These are phyloP conservation scores for Daktulosphaira vitifoliae DNA, from an alignment of 1,140 invertebrate species.

Conservation along the genomic window DNA sequence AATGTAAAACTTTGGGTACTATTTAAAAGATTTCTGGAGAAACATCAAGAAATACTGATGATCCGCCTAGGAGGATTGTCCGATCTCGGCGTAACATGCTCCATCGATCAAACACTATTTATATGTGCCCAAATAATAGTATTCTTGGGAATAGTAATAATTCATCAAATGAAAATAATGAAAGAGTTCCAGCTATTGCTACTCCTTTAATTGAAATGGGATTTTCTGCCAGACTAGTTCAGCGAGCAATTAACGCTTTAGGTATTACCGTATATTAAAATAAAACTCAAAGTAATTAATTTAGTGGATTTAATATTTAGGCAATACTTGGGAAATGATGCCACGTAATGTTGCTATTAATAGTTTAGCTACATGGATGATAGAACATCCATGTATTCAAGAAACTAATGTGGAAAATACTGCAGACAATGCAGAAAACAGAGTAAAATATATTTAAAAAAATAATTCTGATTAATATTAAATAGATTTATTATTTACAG, in stretches of 20 bases:
- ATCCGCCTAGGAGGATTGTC: slow-evolving; percentile 1
- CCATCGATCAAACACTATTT: slow-evolving; percentile 28
- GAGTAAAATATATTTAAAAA: background rate
- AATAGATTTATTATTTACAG: background rate
- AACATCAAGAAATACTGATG: slow-evolving; percentile 11
- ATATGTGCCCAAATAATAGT: slow-evolving; percentile 10
- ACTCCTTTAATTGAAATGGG: slow-evolving; percentile 57
- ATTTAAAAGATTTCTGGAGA: slow-evolving; percentile 18
- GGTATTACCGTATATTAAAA: slow-evolving; percentile 38
- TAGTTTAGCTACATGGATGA: slow-evolving; percentile 58
- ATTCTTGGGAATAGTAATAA: background rate
- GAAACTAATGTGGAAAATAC: slow-evolving; percentile 3
- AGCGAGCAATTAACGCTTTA: slow-evolving; percentile 51
- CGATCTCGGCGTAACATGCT: slow-evolving; percentile 29
- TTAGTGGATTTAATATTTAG: background rate
- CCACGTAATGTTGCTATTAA: slow-evolving; percentile 50
- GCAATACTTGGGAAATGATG: slow-evolving; percentile 45
- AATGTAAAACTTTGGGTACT: too few species aligned
- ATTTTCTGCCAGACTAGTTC: slow-evolving; percentile 52
- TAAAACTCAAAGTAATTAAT: background rate
- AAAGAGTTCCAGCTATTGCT: slow-evolving; percentile 43
- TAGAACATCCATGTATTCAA: slow-evolving; percentile 52
- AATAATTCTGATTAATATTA: background rate
- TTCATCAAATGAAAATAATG: slow-evolving; percentile 5
- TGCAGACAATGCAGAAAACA: background rate